Evolutionary conservation across 2,113 vertebrate species (phyloP).

Genomic region (Microcebus ravelobensis): DNA sequence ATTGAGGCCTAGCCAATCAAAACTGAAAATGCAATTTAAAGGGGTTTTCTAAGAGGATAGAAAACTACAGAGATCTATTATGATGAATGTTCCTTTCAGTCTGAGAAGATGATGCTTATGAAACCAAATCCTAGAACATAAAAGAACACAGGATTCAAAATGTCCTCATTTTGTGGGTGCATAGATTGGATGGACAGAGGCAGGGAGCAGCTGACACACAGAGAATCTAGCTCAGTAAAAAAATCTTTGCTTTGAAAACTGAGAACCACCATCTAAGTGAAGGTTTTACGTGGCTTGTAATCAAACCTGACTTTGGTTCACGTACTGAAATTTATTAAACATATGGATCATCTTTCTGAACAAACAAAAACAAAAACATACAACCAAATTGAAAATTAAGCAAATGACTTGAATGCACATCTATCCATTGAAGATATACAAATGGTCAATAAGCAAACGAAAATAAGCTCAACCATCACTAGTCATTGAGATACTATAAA

Average conservation of each 20-base stretch:
- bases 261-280: neutral
- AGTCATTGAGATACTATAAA: neutral
- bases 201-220: neutral
- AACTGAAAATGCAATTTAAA: no score
- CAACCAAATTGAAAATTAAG: neutral
- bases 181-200: neutral
- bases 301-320: constrained; percentile 12
- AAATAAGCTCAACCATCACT: neutral
- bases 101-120: neutral
- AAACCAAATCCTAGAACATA: neutral
- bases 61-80: neutral
- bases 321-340: constrained; percentile 47
- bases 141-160: neutral
- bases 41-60: no score
- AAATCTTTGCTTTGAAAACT: neutral
- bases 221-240: neutral
- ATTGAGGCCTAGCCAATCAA: no score
- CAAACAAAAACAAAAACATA: no score
- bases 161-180: neutral
- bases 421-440: neutral
- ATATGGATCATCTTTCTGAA: constrained; percentile 30
- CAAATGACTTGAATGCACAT: neutral
- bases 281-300: constrained; percentile 11
- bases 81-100: neutral
- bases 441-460: neutral